phyloP scores from a whole-genome alignment of 1,140 invertebrate genomes.

The Lamellibrachia luymesi region DNA sequence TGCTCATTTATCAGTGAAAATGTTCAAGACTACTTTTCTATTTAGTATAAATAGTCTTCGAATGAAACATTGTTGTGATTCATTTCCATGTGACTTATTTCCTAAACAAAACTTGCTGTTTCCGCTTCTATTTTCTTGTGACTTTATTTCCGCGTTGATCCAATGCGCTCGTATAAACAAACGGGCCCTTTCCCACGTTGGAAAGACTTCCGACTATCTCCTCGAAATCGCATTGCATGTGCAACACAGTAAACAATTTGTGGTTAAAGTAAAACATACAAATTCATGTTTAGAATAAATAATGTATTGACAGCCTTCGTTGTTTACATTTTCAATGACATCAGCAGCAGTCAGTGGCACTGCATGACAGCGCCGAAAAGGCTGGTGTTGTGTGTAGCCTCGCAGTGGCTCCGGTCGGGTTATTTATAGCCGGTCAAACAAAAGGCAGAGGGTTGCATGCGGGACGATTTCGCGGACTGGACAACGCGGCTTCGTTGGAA shows the following conservation, averaged over 20 bases:
- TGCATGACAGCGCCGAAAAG: not conserved
- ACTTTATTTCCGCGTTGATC: not conserved
- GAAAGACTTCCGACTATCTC: not conserved
- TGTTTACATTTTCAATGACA: not conserved
- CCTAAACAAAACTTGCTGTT: too few relatives aligned
- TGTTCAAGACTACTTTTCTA: too few relatives aligned
- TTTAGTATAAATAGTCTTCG: too few relatives aligned
- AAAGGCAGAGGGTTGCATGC: not conserved
- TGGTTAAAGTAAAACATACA: not conserved
- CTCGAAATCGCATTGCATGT: not conserved
- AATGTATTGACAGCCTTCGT: not conserved
- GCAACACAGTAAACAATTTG: not conserved
- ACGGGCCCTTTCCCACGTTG: not conserved
- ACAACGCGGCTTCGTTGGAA: not conserved
- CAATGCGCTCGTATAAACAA: not conserved
- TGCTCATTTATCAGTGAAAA: too few relatives aligned
- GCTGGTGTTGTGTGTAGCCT: not conserved
- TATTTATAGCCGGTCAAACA: not conserved
- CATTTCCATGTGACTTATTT: too few relatives aligned
- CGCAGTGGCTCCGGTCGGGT: not conserved
- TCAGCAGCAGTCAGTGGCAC: not conserved
- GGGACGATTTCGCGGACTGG: not conserved
- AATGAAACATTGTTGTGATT: too few relatives aligned
- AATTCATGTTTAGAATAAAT: not conserved
- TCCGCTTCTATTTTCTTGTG: too few relatives aligned